These are phyloP conservation scores for Exocentrus adspersus DNA, from an alignment of 2,888 invertebrate species.

Conservation along the genomic window DNA sequence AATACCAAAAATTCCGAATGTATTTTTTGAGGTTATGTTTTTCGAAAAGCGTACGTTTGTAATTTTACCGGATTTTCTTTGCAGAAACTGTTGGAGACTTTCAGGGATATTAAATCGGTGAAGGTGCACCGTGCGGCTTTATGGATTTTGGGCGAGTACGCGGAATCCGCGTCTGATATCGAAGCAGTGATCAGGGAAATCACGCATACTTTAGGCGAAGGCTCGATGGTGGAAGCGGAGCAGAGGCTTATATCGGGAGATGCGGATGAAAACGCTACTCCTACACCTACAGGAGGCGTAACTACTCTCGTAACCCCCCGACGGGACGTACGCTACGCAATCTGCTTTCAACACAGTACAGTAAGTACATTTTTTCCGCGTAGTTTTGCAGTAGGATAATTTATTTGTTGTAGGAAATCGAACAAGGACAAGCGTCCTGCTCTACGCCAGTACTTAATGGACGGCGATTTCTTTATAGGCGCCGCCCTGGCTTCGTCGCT, in stretches of 20 bases:
- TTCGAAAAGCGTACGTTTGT: no score
- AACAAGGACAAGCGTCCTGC: slow-evolving; percentile 81
- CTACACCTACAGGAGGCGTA: slow-evolving; percentile 42
- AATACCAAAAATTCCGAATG: no score
- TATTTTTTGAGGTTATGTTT: no score
- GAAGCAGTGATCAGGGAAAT: slow-evolving; percentile 82
- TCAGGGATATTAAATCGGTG: slow-evolving; percentile 88
- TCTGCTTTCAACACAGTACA: slow-evolving; percentile 90
- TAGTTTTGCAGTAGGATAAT: no score
- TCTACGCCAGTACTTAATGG: slow-evolving; percentile 87
- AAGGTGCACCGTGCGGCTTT: slow-evolving; percentile 93
- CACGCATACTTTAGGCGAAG: slow-evolving; percentile 72
- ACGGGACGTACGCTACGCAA: slow-evolving; percentile 99
- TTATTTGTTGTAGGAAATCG: slow-evolving; percentile 59
- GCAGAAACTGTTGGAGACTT: slow-evolving; percentile 79
- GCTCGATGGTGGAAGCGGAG: slow-evolving; percentile 72
- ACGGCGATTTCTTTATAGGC: slow-evolving; percentile 96
- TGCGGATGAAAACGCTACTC: slow-evolving; percentile 64
- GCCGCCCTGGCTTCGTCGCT: slow-evolving; percentile 92
- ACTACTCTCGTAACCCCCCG: slow-evolving; percentile 90
- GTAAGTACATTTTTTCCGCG: slow-evolving; percentile 64
- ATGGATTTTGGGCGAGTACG: slow-evolving; percentile 98
- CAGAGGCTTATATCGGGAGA: slow-evolving; percentile 80
- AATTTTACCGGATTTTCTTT: slow-evolving; percentile 25
- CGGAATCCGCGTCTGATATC: slow-evolving; percentile 80